phyloP scores from a whole-genome alignment of 1,140 invertebrate species.

The Drosophila kanapiae region DNA sequence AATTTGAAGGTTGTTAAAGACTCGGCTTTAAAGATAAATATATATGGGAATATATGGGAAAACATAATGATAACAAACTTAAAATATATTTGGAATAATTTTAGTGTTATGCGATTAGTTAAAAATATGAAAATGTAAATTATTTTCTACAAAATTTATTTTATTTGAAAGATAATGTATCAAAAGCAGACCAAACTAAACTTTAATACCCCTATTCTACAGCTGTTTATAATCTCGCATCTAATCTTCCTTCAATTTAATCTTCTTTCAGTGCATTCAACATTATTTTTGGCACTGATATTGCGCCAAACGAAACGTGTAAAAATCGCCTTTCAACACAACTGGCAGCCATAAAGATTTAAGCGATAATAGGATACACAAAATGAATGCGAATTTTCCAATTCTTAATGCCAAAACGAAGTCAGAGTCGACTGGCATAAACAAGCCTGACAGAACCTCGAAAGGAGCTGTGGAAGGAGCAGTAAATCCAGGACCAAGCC shows the following conservation, averaged over 20 bases:
- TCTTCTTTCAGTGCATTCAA: constrained; percentile 5
- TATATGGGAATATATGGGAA: background rate
- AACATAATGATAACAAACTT: too few species aligned
- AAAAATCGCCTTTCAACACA: constrained; percentile 17
- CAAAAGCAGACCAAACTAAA: too few species aligned
- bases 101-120: too few species aligned
- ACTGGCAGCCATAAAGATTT: constrained; percentile 36
- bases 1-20: constrained; percentile 10
- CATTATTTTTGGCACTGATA: background rate
- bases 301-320: background rate
- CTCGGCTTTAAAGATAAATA: background rate
- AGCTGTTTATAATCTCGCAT: background rate
- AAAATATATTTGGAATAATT: background rate
- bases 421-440: constrained; percentile 25
- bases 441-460: constrained; percentile 24
- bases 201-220: too few species aligned
- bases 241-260: background rate
- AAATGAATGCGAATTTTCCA: constrained; percentile 34
- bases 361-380: constrained; percentile 29
- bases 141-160: background rate
- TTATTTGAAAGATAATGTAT: too few species aligned
- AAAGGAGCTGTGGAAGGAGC: background rate
- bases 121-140: background rate
- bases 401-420: constrained; percentile 40
- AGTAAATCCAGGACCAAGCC: constrained; percentile 3